Base-by-base conservation (phyloP, 2,888 invertebrate genomes). In the Xestobium rufovillosum region DNA sequence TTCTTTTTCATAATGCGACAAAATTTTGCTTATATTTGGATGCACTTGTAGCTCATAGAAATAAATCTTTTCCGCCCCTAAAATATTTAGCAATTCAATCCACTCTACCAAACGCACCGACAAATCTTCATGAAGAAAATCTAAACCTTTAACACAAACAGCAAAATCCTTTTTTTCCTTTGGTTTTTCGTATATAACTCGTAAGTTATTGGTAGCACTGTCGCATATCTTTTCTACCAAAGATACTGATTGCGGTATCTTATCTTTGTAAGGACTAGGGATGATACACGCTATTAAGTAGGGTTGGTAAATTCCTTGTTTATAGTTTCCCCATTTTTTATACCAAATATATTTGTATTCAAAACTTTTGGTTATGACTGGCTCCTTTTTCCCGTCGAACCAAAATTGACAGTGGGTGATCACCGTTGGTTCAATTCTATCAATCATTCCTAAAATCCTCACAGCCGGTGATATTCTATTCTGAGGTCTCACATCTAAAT, bases 291-390 rank as follows among this genome's bases (percentile, higher is more conserved):
- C 88, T 46, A 88, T 80, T 50, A 92, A 71, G 62, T 89, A 92
- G 0, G 92, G 91, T 67, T 92, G 91, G 61, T 89, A 86, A 45
- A 90, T 83, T 34, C 83, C 83, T 64, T 90, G 86, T 59, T 86
- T 84, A 67, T 89, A 89, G 67, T 91, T 91, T 40, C 91, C 91
- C 92, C 91, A 92, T 65, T 89, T 89, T 53, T 81, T 80, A 63
- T 88, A 86, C 92, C 92, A 92, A 51, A 91, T 86, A 63, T 91
- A 91, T 62, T 90, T 90, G 69, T 91, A 91, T 65, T 90, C 90
- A 50, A 87, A 78, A 12, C 80, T 83, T 59, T 84, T 82, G 10
- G 85, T 79, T 14, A 87, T 75, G 15, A 82, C 82, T 1, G 90
- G 88, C 52, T 84, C 85, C 48, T 78, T 80, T 51, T 82, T 80